A percentile compares a stretch with the other conserved stretches of the same genome.
Conservation (phyloP, 2,797 vertebrate genomes). For the Bovichtus diacanthus region DNA sequence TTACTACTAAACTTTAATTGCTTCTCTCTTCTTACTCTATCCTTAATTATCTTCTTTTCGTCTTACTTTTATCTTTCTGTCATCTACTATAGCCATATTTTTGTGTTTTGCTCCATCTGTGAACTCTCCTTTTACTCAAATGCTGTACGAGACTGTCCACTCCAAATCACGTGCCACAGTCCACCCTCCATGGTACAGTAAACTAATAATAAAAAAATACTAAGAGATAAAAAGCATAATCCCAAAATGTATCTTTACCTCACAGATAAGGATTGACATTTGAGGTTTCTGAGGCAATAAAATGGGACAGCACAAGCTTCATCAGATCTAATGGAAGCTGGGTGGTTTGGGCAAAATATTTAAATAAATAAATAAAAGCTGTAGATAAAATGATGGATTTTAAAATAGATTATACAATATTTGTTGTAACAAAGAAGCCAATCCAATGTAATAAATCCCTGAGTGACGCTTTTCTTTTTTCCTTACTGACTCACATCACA, state of each 20-base stretch:
- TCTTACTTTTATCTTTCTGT: neutral
- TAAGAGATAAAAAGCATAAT: neutral
- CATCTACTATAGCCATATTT: neutral
- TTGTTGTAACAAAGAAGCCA: neutral
- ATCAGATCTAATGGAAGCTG: neutral
- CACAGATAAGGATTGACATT: neutral
- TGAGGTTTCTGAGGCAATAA: neutral
- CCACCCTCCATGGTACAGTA: neutral
- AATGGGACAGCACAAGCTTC: neutral
- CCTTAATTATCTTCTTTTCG: neutral
- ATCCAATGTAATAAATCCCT: neutral
- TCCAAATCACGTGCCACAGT: neutral
- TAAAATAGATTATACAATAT: no score
- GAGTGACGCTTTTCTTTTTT: neutral
- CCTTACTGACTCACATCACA: neutral
- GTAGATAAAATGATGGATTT: neutral
- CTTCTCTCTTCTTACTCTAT: neutral
- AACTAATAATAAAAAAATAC: conserved; percentile 1
- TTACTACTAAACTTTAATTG: neutral
- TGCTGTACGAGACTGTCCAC: neutral
- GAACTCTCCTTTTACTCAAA: no score
- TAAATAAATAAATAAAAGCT: neutral
- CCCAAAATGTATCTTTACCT: neutral
- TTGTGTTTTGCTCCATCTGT: neutral
- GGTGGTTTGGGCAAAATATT: neutral